Evolutionary conservation across 2,113 vertebrate species (phyloP).

Genomic region (Todiramphus chloris): DNA sequence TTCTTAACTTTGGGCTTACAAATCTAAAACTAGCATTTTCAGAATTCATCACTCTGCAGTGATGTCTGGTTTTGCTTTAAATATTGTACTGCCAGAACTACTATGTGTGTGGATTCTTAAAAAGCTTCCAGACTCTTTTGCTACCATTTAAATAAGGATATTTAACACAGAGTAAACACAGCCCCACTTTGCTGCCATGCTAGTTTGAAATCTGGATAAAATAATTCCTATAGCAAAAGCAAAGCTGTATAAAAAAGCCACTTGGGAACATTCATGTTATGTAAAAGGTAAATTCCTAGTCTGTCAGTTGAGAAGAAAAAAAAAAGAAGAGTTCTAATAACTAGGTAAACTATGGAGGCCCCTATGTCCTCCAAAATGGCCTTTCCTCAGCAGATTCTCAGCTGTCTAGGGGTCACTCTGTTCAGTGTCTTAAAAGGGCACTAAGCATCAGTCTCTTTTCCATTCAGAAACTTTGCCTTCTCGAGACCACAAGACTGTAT

Average conservation of each 20-base stretch:
- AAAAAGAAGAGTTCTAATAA: neutral
- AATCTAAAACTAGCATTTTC: neutral
- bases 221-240: neutral
- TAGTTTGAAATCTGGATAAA: neutral
- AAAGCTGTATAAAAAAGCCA: neutral
- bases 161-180: neutral
- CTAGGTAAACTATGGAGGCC: neutral
- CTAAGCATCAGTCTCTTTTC: neutral
- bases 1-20: constrained; percentile 3
- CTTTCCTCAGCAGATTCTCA: neutral
- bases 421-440: neutral
- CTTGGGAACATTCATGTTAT: neutral
- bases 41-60: neutral
- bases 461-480: neutral
- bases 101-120: neutral
- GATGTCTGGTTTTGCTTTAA: neutral
- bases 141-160: neutral
- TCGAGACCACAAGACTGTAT: neutral
- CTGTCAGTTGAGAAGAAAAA: neutral
- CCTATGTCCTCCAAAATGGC: neutral
- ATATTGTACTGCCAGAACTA: neutral
- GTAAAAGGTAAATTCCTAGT: neutral
- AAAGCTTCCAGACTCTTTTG: neutral
- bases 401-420: neutral
- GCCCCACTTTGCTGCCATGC: neutral